Conservation (phyloP, 2,113 vertebrate species). For the Bubo bubo region DNA sequence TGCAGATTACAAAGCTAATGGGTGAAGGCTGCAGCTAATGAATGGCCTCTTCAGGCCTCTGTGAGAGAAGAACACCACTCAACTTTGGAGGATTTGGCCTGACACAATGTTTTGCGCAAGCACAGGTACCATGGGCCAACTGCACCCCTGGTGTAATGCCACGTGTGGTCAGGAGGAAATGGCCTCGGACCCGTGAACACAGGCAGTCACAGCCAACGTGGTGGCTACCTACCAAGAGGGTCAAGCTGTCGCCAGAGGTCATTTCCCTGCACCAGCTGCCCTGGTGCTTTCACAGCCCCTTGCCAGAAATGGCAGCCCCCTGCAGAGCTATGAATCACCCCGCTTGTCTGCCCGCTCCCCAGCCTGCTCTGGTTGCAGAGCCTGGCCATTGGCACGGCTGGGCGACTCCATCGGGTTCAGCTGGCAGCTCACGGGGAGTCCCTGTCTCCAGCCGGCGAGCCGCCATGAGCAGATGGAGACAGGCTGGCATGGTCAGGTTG, state of each 20-base stretch:
- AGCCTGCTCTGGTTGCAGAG: accelerated
- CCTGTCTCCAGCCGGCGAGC: neutral
- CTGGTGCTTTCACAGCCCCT: neutral
- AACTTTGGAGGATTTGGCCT: neutral
- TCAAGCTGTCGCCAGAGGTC: neutral
- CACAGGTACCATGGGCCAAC: accelerated
- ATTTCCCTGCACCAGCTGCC: neutral
- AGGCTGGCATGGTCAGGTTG: accelerated
- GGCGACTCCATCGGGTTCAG: accelerated
- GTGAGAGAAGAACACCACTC: neutral
- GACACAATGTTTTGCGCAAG: neutral
- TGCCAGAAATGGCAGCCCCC: neutral
- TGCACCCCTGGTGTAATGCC: accelerated
- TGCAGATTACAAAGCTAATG: neutral
- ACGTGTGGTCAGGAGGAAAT: accelerated
- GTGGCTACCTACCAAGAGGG: neutral
- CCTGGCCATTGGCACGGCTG: neutral
- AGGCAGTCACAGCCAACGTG: accelerated
- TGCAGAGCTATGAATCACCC: accelerated
- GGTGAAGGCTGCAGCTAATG: neutral
- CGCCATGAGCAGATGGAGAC: neutral
- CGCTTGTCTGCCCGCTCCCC: accelerated
- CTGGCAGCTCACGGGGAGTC: neutral
- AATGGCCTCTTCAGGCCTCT: neutral
- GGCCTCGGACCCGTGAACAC: accelerated